Evolutionary conservation across 2,113 vertebrate genomes (phyloP), one percentile per base, ranked within the genome.

Genomic region (Melanocharis versteri): DNA sequence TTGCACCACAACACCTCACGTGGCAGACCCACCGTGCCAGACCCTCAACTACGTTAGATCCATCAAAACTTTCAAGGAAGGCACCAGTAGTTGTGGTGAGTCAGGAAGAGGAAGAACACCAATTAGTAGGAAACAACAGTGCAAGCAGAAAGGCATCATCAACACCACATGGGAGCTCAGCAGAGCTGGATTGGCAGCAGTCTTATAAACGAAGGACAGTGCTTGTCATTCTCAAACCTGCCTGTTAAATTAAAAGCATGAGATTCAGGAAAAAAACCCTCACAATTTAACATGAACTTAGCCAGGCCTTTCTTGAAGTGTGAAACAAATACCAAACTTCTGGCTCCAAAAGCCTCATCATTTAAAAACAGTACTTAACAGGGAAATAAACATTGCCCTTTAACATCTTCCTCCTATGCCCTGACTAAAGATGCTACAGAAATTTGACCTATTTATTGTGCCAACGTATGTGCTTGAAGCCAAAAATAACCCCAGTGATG

Each of bases 261-360:
- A 66, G 37, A 50, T 47, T 45, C 37, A 39, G n/a, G 6, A 12
- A 56, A 54, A 15, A 18, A 1, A 0, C 0, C 2, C 2, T 20
- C n/a, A 13, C 28, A 84, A 50, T 30, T 81, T 47, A 62, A 8
- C 16, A 39, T 42, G 37, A 90, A 66, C 1, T 19, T 72, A 50
- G 15, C 26, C 37, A 51, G 24, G 30, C 9, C 28, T 78, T 87
- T 83, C 37, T 51, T 80, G 71, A 90, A 93, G 22, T 1, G 11
- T 10, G 9, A 40, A 90, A 83, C 20, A 88, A 93, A 66, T 14
- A 70, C 26, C 12, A 70, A 60, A 64, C 30, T 62, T 22, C 28
- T 37, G n/a, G 8, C 30, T 69, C 47, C 11, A 30, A 62, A 8
- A 92, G 7, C 16, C 15, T 73, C 30, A 37, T 14, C 7, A 71